These are phyloP conservation scores for Takifugu flavidus DNA, from an alignment of 2,113 vertebrate genomes.

Conservation along the genomic window DNA sequence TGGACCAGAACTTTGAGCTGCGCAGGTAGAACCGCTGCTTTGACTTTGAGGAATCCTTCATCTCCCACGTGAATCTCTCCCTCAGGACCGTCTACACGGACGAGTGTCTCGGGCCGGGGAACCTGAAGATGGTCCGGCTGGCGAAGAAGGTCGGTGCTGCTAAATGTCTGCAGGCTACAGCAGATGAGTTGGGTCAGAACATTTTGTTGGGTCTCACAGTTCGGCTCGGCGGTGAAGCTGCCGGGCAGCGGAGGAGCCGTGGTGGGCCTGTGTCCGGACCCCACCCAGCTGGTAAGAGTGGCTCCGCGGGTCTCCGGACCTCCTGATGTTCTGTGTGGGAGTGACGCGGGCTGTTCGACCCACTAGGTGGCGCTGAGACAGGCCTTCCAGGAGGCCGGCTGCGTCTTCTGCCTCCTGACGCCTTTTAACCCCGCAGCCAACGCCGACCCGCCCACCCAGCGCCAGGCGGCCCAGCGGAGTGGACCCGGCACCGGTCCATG, in stretches of 20 bases:
- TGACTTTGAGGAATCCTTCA: no score
- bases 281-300: slow-evolving; percentile 63
- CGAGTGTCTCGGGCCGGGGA: slow-evolving; percentile 76
- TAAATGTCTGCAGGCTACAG: not conserved
- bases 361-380: slow-evolving; percentile 78
- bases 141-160: slow-evolving; percentile 71
- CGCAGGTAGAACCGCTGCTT: slow-evolving; percentile 53
- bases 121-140: slow-evolving; percentile 78
- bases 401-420: slow-evolving; percentile 77
- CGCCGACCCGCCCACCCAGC: not conserved
- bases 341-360: slow-evolving; percentile 28
- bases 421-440: slow-evolving; percentile 66
- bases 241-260: slow-evolving; percentile 82
- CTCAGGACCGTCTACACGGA: slow-evolving; percentile 77
- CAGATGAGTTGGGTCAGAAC: not conserved
- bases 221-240: slow-evolving; percentile 79
- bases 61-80: not conserved
- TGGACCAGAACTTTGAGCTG: slow-evolving; percentile 81
- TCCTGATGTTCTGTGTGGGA: no score
- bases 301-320: no score
- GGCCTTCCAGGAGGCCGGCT: slow-evolving; percentile 80
- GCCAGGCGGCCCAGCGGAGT: not conserved
- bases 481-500: no score
- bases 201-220: slow-evolving; percentile 58
- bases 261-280: slow-evolving; percentile 76